A percentile compares a stretch with the other conserved stretches of the same genome.
Conservation (phyloP, 2,888 invertebrate species). For the Caenorhabditis virilis region DNA sequence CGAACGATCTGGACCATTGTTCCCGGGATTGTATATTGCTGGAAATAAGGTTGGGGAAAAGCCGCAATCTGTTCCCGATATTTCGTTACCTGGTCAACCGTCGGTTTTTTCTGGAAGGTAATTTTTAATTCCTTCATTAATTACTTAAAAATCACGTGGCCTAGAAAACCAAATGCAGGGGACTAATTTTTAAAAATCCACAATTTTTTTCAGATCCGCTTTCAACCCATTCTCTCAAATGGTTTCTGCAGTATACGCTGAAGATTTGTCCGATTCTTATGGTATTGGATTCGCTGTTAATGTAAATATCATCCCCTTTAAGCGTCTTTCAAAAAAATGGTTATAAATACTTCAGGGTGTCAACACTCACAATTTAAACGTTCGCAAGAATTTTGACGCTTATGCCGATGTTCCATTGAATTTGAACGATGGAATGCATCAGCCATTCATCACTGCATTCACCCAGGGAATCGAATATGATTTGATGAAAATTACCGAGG, state of each 20-base stretch:
- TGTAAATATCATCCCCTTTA: constrained; percentile 26
- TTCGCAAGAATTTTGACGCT: constrained; percentile 56
- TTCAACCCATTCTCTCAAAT: constrained; percentile 63
- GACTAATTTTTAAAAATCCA: too few species aligned
- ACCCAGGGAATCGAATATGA: constrained; percentile 56
- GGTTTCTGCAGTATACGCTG: constrained; percentile 54
- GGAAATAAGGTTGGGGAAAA: constrained; percentile 58
- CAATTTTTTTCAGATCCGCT: constrained; percentile 48
- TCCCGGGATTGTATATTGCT: constrained; percentile 59
- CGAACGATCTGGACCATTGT: constrained; percentile 55
- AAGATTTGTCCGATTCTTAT: constrained; percentile 63
- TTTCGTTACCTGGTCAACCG: constrained; percentile 57
- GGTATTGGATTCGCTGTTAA: constrained; percentile 61
- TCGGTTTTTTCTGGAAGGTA: constrained; percentile 56
- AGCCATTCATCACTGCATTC: constrained; percentile 50
- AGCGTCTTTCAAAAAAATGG: constrained; percentile 1
- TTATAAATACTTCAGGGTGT: constrained; percentile 51
- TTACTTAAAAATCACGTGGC: too few species aligned
- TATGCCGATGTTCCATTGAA: constrained; percentile 55
- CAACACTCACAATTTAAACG: constrained; percentile 52
- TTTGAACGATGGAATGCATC: constrained; percentile 48
- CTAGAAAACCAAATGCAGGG: too few species aligned
- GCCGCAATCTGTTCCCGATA: constrained; percentile 55
- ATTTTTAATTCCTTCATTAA: neutral
- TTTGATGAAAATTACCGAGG: constrained; percentile 51